Evolutionary conservation across 2,888 invertebrate species (phyloP), one percentile per base, ranked within the genome.

Genomic region (Synanthedon vespiformis): DNA sequence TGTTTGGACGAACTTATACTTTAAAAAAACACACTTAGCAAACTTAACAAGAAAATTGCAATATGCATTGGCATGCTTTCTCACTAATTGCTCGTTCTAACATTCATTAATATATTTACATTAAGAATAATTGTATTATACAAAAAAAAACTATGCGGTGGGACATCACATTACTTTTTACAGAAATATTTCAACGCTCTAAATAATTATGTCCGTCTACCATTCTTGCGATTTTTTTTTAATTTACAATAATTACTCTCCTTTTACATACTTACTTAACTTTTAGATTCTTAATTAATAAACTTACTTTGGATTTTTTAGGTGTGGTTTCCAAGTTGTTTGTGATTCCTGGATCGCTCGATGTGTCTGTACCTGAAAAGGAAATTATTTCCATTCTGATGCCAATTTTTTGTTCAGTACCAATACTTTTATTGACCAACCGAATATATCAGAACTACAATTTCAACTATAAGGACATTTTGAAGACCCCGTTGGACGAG

Each of bases 291-390:
- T 2, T 44, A 22, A 22, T 5, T 5, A 22, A 22, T 22, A 10
- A 16, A 65, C 72, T 72, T 61, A 88, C 88, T 81, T 83, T 86
- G 3, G 80, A 71, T 59, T 80, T 87, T 66, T 85, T 88, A 27
- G 88, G 88, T 4, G 88, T 84, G 11, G 83, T 82, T 22, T 88
- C 89, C 10, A 78, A 72, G 58, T 87, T 88, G 67, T 86, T 87
- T 6, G 82, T 80, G 57, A 83, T 65, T 44, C 88, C 88, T 1
- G 86, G 81, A 53, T 88, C 88, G 56, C 86, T 84, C 47, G 83
- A 77, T 1, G 83, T 77, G 60, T 89, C 88, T n/a, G 87, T 88
- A 40, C 89, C 89, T 89, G 65, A 48, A 48, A 18, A 48, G n/a
- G n/a, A 44, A 14, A n/a, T 16, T 8, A 41, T 44, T 44, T 44